These are phyloP conservation scores for Apodemus sylvaticus DNA, from an alignment of 2,113 vertebrate genomes.

Conservation along the genomic window DNA sequence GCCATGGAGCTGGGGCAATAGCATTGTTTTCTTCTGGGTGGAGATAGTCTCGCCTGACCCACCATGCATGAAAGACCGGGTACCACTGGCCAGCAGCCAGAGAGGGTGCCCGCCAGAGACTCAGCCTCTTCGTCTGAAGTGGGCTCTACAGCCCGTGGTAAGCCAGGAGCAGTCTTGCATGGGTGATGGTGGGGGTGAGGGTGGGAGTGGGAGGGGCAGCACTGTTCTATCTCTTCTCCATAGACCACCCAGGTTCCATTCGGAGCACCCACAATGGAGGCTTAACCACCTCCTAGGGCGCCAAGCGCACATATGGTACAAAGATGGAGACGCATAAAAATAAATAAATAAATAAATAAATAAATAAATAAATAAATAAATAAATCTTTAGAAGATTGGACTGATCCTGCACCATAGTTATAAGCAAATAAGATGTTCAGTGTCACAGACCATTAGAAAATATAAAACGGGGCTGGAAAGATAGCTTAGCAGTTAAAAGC, in stretches of 20 bases:
- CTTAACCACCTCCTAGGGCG: too few relatives aligned
- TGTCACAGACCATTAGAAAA: background rate
- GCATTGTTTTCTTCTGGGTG: background rate
- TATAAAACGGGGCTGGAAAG: background rate
- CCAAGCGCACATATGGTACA: too few relatives aligned
- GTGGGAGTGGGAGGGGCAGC: background rate
- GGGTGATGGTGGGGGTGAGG: background rate
- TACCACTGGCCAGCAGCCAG: fast-evolving
- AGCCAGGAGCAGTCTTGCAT: background rate
- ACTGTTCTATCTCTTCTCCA: background rate
- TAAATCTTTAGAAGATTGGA: background rate
- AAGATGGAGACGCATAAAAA: too few relatives aligned
- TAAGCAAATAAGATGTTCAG: background rate
- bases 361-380: too few relatives aligned
- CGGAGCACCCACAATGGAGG: too few relatives aligned
- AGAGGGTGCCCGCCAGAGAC: background rate
- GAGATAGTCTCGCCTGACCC: background rate
- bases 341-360: too few relatives aligned
- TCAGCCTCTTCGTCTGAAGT: background rate
- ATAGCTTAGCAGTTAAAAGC: background rate
- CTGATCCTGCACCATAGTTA: background rate
- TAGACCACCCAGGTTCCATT: too few relatives aligned
- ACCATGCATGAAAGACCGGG: background rate
- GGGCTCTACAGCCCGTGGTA: background rate
- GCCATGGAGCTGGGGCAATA: background rate